These are phyloP conservation scores for Drosophila antonietae DNA, from an alignment of 2,888 invertebrate species.

Conservation along the genomic window DNA sequence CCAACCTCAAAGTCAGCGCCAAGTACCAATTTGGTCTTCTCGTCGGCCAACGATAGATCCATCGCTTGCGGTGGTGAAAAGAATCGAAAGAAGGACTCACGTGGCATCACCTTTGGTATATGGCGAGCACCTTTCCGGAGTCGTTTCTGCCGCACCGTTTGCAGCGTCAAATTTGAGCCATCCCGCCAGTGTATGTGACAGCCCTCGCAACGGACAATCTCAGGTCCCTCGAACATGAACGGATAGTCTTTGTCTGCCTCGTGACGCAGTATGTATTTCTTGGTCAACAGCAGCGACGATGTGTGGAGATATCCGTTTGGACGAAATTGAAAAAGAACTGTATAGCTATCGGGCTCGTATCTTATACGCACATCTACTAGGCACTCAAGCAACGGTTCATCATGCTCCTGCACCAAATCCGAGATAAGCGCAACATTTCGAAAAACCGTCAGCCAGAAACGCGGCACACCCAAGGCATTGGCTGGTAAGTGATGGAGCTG, in stretches of 20 bases:
- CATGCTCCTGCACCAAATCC: slow-evolving; percentile 65
- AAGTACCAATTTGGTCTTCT: slow-evolving; percentile 63
- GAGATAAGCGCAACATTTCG: slow-evolving; percentile 66
- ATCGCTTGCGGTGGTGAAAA: slow-evolving; percentile 63
- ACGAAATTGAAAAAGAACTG: slow-evolving; percentile 53
- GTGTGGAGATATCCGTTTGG: slow-evolving; percentile 61
- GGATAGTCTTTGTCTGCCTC: slow-evolving; percentile 65
- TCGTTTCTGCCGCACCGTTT: slow-evolving; percentile 53
- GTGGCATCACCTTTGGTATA: slow-evolving; percentile 58
- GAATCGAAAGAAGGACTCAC: slow-evolving; percentile 68
- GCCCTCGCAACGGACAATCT: slow-evolving; percentile 68
- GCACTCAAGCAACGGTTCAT: slow-evolving; percentile 60
- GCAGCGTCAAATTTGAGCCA: slow-evolving; percentile 59
- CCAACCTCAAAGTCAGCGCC: slow-evolving; percentile 67
- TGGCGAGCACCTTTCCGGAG: slow-evolving; percentile 47
- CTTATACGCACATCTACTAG: slow-evolving; percentile 57
- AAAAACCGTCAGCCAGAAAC: slow-evolving; percentile 69
- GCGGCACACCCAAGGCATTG: slow-evolving; percentile 52
- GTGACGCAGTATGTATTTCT: slow-evolving; percentile 62
- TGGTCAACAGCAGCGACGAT: slow-evolving; percentile 57
- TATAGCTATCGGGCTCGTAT: slow-evolving; percentile 62
- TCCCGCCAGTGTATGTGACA: slow-evolving; percentile 68
- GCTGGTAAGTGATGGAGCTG: slow-evolving; percentile 40
- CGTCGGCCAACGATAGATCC: slow-evolving; percentile 65
- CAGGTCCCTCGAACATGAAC: slow-evolving; percentile 67